These are phyloP conservation scores for Trachythela sp. DNA, from an alignment of 64 coral and sea anemone species.

Conservation along the genomic window DNA sequence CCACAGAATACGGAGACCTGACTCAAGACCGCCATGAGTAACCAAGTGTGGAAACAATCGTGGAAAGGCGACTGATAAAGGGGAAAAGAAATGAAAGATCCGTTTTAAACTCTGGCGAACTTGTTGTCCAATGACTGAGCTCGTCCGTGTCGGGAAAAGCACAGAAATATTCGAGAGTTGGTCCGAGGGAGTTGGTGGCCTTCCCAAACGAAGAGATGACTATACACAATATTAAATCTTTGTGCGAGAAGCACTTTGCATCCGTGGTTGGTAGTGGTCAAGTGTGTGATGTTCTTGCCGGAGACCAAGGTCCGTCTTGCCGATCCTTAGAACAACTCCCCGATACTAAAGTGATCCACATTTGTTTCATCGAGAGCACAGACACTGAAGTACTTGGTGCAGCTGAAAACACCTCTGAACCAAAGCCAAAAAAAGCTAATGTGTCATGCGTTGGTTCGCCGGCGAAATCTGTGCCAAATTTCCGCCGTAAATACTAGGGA, in stretches of 20 bases:
- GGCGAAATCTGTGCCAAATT: not conserved
- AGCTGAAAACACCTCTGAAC: not conserved
- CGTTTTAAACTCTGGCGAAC: too few species aligned
- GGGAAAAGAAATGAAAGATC: too few species aligned
- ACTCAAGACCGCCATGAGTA: too few species aligned
- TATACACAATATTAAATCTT: not conserved
- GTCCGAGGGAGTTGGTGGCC: not conserved
- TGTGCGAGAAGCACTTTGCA: not conserved
- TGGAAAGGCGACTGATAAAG: too few species aligned
- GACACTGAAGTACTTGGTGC: not conserved
- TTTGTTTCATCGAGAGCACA: not conserved
- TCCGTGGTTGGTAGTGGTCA: not conserved
- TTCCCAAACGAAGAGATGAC: not conserved
- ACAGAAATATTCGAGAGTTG: constrained; percentile 9
- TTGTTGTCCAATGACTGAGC: too few species aligned
- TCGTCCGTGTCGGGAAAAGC: too few species aligned
- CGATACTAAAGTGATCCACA: not conserved
- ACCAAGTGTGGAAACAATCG: too few species aligned
- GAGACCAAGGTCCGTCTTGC: constrained; percentile 12
- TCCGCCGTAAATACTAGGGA: not conserved
- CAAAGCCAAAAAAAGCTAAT: not conserved
- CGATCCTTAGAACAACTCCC: not conserved
- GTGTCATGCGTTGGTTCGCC: not conserved
- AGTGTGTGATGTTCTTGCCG: not conserved
- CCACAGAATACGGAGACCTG: too few species aligned